Base-by-base conservation (phyloP, 2,797 vertebrate genomes). In the Setipinna tenuifilis region DNA sequence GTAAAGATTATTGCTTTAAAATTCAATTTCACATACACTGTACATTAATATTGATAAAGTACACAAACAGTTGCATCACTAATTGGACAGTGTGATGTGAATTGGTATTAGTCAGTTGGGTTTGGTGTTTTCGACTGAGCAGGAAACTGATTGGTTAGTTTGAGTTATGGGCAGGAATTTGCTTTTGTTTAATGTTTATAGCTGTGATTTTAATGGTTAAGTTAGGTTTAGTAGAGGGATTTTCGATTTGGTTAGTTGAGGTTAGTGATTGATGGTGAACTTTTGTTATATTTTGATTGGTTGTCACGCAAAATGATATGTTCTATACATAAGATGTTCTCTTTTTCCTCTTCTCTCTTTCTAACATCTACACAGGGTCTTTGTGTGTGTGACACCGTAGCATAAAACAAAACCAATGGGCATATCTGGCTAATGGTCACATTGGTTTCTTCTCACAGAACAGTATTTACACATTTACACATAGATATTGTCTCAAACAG, bases 231-330 rank as follows among this genome's bases (percentile, higher is more conserved):
- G 61, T 23, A 65, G 23, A 68, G 23, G 1, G 25, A 0, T 61
- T n/a, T 28, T 68, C n/a, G n/a, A 12, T 28, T 65, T 68, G 10
- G 25, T 68, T 68, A 68, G 62, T 68, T 68, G 62, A 28, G 62
- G 62, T 68, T 68, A 68, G 62, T 68, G 25, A 14, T 65, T 68
- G 62, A 68, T 68, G 61, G 21, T 25, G 61, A 65, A 11, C n/a
- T n/a, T n/a, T n/a, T n/a, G n/a, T n/a, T n/a, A n/a, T n/a, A 23
- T 68, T 68, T 68, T 68, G 62, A 68, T 68, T 68, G 62, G 62
- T 31, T 68, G 25, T 68, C 62, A 68, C 62, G 62, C 62, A 68
- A 68, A 68, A 14, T 11, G 2, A 25, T 68, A 28, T 68, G 62
- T 68, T 28, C 62, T 68, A 25, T 28, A 68, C 62, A 68, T 25